Conservation (phyloP, 2,797 vertebrate species). For the Gephyroberyx darwinii region DNA sequence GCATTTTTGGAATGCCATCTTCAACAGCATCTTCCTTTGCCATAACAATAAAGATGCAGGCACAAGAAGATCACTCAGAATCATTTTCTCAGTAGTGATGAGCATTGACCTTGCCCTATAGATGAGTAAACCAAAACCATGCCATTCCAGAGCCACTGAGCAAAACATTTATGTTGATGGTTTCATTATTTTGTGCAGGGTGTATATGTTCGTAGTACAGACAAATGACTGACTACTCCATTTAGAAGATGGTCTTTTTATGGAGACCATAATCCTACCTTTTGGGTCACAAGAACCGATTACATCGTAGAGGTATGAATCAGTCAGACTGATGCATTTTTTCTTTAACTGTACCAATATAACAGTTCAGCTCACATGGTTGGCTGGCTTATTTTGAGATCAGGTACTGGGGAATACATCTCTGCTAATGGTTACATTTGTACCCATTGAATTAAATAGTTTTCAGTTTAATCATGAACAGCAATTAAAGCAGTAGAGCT, state of each 20-base stretch:
- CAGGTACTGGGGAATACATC: slow-evolving; percentile 35
- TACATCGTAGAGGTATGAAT: slow-evolving; percentile 1
- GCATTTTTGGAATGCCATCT: too few relatives aligned
- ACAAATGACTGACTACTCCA: neutral
- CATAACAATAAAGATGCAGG: slow-evolving; percentile 1
- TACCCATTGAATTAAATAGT: slow-evolving; percentile 31
- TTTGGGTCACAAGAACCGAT: slow-evolving; percentile 10
- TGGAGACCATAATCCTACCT: slow-evolving; percentile 22
- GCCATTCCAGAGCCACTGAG: neutral
- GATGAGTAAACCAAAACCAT: neutral
- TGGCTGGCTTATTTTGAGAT: slow-evolving; percentile 33
- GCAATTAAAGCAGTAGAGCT: slow-evolving; percentile 46
- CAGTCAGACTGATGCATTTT: slow-evolving; percentile 7
- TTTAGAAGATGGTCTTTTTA: slow-evolving; percentile 9
- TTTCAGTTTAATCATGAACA: slow-evolving; percentile 48
- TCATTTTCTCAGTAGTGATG: neutral
- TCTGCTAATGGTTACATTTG: slow-evolving; percentile 22
- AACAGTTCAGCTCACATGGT: slow-evolving; percentile 19
- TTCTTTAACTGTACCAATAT: slow-evolving; percentile 9
- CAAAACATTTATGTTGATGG: slow-evolving; percentile 12
- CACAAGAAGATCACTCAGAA: neutral
- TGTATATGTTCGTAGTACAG: neutral
- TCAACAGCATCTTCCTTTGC: too few relatives aligned
- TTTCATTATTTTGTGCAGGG: slow-evolving; percentile 25
- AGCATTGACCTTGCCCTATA: too few relatives aligned